A percentile compares a stretch with the other conserved stretches of the same genome.
These are phyloP conservation scores for Artemia franciscana DNA, from an alignment of 1,140 invertebrate species.

Conservation along the genomic window DNA sequence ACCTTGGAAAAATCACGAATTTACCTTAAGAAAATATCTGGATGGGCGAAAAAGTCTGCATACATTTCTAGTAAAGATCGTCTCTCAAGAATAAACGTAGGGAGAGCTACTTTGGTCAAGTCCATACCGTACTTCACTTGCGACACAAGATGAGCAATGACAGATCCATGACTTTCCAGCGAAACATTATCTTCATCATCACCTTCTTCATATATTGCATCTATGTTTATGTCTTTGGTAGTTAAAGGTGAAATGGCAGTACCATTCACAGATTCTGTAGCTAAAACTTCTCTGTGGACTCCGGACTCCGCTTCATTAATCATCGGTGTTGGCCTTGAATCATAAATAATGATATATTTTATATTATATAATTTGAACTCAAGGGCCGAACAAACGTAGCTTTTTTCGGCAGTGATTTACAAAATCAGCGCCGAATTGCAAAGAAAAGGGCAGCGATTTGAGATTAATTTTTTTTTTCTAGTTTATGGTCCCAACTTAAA, in stretches of 20 bases:
- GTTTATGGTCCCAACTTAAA: too few relatives aligned
- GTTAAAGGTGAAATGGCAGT: background rate
- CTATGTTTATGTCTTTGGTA: background rate
- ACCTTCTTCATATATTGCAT: slow-evolving; percentile 60
- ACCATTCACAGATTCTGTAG: too few relatives aligned
- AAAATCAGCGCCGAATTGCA: too few relatives aligned
- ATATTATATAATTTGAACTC: too few relatives aligned
- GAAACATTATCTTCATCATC: slow-evolving; percentile 56
- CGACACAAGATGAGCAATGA: slow-evolving; percentile 76
- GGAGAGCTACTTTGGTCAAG: slow-evolving; percentile 84
- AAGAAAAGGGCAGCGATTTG: too few relatives aligned
- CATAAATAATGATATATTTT: too few relatives aligned
- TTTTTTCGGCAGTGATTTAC: too few relatives aligned
- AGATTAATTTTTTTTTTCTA: too few relatives aligned
- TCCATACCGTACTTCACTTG: slow-evolving; percentile 98
- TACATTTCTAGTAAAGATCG: slow-evolving; percentile 91
- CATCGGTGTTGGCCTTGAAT: too few relatives aligned
- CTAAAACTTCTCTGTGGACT: too few relatives aligned
- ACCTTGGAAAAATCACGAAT: slow-evolving; percentile 17
- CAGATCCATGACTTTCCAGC: slow-evolving; percentile 80
- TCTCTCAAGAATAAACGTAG: slow-evolving; percentile 87
- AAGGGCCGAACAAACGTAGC: too few relatives aligned
- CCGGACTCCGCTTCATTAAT: too few relatives aligned
- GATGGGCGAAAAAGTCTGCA: slow-evolving; percentile 92
- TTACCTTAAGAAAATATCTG: slow-evolving; percentile 82